A percentile compares a stretch with the other conserved stretches of the same genome.
Evolutionary conservation across 1,140 invertebrate species (phyloP).

Genomic region (Phocides pigmalion): DNA sequence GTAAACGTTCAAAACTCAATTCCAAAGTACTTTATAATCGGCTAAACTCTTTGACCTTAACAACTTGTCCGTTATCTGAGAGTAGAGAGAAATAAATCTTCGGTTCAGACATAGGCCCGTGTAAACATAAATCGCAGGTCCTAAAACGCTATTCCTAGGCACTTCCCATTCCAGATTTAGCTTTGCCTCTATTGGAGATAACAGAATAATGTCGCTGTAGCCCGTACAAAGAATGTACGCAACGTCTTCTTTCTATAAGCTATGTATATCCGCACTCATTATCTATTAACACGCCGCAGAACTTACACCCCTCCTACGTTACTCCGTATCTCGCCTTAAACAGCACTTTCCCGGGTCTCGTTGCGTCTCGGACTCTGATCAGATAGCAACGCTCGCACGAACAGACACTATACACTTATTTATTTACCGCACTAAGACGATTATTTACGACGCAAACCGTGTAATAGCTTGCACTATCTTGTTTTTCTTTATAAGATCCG

Average conservation of each 20-base stretch:
- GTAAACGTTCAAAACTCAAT: constrained; percentile 55
- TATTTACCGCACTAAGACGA: constrained; percentile 75
- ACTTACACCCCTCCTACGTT: constrained; percentile 68
- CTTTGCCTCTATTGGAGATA: constrained; percentile 59
- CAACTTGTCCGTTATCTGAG: constrained; percentile 56
- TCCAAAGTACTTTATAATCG: constrained; percentile 65
- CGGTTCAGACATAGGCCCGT: constrained; percentile 57
- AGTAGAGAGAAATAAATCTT: constrained; percentile 69
- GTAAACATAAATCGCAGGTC: constrained; percentile 67
- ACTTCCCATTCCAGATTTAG: constrained; percentile 66
- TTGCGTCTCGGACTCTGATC: constrained; percentile 65
- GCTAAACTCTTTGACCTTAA: constrained; percentile 65
- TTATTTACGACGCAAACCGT: constrained; percentile 77
- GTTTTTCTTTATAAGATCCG: constrained; percentile 63
- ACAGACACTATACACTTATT: constrained; percentile 72
- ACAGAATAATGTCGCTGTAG: constrained; percentile 58
- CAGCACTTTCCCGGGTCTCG: constrained; percentile 65
- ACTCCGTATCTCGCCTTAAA: constrained; percentile 72
- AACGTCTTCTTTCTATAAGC: constrained; percentile 56
- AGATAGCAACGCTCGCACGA: constrained; percentile 67
- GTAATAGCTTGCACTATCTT: constrained; percentile 72
- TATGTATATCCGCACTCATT: constrained; percentile 66
- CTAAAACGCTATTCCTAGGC: constrained; percentile 64
- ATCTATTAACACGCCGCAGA: constrained; percentile 72
- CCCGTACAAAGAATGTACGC: constrained; percentile 51